Base-by-base conservation (phyloP, 1,140 invertebrate species). In the Micrasema longulum region DNA sequence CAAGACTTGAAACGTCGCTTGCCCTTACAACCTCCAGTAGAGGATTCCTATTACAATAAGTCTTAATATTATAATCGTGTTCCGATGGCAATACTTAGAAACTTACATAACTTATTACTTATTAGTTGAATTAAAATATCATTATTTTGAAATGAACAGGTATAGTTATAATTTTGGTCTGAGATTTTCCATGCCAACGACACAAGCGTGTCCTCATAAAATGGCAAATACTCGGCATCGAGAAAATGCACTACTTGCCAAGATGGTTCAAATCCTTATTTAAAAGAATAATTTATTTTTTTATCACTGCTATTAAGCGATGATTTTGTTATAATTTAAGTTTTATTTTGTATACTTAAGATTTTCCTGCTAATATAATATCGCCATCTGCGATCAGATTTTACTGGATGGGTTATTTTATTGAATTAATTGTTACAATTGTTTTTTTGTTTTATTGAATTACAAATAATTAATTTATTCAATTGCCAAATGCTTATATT, bases 1-100 rank as follows among this genome's bases (percentile, higher is more conserved):
- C 14, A 36, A 14, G 55, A 60, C 26, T 16, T 22, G 26, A 53
- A 53, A 53, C 12, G 23, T 64, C 31, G 41, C 41, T 64, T 64
- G 41, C 45, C 62, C 45, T 48, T 41, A 38, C 16, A 14, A 41
- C 45, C 23, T 22, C 20, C 12, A 26, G 23, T 6, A 14, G 62
- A 31, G 31, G 63, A 52, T 68, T 68, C 65, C 65, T 68, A 68
- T 68, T 68, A 68, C 65, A 68, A 6, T 55, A 38, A 68, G 65
- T 41, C 22, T 53, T 22, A 26, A 23, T 48, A 48, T 53, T 53
- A 53, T 22, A 48, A 16, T 64, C n/a, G 52, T 68, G 65, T 68
- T 68, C 65, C 52, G 31, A 68, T 41, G 38, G 65, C 65, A 68
- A 68, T 68, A 68, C n/a, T 57, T 66, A 66, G 20, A 36, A 68